Conservation (phyloP, 2,888 invertebrate genomes). For the Zelleria hepariella region DNA sequence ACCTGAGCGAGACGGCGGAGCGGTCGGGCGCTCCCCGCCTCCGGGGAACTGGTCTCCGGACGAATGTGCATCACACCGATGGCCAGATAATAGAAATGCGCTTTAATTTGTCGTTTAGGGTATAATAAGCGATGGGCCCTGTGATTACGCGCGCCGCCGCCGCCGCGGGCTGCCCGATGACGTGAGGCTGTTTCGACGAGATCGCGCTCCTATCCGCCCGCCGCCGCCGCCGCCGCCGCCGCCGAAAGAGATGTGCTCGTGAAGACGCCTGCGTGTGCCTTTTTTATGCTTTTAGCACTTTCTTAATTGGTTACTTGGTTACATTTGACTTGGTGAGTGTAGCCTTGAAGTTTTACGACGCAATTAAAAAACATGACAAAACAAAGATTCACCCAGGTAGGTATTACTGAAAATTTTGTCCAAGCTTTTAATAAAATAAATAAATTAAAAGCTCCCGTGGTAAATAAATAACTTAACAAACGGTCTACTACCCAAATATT, state of each 20-base stretch:
- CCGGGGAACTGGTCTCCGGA: conserved; percentile 40
- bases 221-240: conserved; percentile 6
- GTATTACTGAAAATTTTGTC: no score
- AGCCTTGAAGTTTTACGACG: neutral
- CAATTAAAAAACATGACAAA: neutral
- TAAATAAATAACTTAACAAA: no score
- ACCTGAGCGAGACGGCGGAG: conserved; percentile 16
- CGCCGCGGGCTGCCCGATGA: conserved; percentile 68
- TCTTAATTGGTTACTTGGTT: neutral
- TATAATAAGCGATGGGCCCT: conserved; percentile 69
- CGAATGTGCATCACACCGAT: conserved; percentile 49
- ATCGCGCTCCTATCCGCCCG: conserved; percentile 19
- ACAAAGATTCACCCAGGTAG: no score
- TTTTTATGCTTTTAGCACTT: conserved; percentile 9
- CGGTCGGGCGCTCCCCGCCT: conserved; percentile 25
- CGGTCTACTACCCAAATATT: no score
- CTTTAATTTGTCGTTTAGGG: conserved; percentile 73
- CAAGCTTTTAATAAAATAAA: no score
- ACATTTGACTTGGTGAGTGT: neutral
- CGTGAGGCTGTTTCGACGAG: conserved; percentile 55
- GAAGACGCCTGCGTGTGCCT: conserved; percentile 2
- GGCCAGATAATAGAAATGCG: conserved; percentile 69
- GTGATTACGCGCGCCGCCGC: conserved; percentile 71
- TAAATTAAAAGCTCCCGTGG: neutral
- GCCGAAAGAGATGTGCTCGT: neutral